Evolutionary conservation across 2,797 vertebrate species (phyloP).

Genomic region (Phataginus tetradactyla): DNA sequence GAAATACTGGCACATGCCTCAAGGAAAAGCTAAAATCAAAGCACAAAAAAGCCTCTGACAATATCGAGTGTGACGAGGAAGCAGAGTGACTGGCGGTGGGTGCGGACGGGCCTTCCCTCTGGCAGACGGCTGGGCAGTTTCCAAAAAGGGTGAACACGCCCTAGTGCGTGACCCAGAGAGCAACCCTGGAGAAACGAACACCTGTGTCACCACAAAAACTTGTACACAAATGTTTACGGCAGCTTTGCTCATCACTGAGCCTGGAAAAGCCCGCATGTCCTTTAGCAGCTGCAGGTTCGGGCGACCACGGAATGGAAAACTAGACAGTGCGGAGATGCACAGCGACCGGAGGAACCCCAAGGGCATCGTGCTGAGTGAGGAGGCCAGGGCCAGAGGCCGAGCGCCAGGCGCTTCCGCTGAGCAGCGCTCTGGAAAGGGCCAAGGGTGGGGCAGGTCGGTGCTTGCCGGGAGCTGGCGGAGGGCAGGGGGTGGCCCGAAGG

Average conservation of each 20-base stretch:
- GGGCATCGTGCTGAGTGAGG: background rate
- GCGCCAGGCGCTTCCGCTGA: too few species aligned
- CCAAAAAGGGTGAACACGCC: background rate
- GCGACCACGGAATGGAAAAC: background rate
- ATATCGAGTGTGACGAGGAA: background rate
- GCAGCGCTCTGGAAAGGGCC: too few species aligned
- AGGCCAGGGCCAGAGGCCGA: fast-evolving
- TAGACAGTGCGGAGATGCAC: background rate
- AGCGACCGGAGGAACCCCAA: fast-evolving
- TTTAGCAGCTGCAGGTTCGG: background rate
- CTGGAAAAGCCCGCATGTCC: background rate
- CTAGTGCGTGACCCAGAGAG: background rate
- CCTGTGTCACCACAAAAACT: background rate
- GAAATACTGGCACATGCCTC: too few species aligned
- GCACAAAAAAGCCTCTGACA: background rate
- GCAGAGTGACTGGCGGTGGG: too few species aligned
- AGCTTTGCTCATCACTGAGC: background rate
- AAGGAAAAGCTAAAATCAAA: background rate
- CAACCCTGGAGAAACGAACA: background rate
- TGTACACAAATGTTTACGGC: background rate
- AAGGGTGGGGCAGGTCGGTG: too few species aligned
- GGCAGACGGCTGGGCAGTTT: background rate
- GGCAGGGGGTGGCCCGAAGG: background rate
- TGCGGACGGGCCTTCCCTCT: too few species aligned
- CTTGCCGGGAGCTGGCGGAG: too few species aligned